Base-by-base conservation (phyloP, 2,113 vertebrate species). In the Sclerurus mexicanus region DNA sequence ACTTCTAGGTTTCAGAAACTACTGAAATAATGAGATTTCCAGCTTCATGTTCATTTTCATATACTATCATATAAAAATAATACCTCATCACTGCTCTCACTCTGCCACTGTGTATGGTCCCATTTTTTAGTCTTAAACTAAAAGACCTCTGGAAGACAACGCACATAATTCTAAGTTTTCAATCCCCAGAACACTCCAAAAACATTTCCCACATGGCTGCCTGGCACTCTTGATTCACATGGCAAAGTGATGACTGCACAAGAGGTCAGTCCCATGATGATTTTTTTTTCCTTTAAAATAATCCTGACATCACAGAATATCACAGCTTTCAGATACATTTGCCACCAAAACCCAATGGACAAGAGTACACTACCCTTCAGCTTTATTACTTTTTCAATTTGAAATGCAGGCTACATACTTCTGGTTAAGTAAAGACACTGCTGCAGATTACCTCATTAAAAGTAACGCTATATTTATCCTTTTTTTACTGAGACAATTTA, bases 251-350 rank as follows among this genome's bases (percentile, higher is more conserved):
- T 44, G 31, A 77, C 23, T 73, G 63, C 19, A 39, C 44, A 85
- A 49, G 40, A 69, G 30, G 21, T 62, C 78, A 87, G 42, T 14
- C 0, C 0, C 39, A 27, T 25, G 18, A 49, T 0, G 2, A 2
- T 11, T 37, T 30, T 52, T 22, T 66, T 46, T 71, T 37, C 14
- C 44, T 47, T 52, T 13, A 55, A 56, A 82, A 75, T 44, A 86
- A 76, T 76, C 53, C 47, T 89, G 44, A 9, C 49, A 55, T 49
- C 46, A 53, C 17, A 59, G 47, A 83, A 59, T 28, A 68, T 67
- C 44, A 69, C 30, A 31, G 11, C 37, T 82, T 87, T 66, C 46
- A 62, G 25, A 71, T 20, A 22, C 58, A 50, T 35, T n/a, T 81
- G 27, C 30, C 42, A 88, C 39, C 24, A 64, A 88, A 95, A 60